Conservation (phyloP, 2,797 vertebrate species). For the Euphonia xanthogaster region DNA sequence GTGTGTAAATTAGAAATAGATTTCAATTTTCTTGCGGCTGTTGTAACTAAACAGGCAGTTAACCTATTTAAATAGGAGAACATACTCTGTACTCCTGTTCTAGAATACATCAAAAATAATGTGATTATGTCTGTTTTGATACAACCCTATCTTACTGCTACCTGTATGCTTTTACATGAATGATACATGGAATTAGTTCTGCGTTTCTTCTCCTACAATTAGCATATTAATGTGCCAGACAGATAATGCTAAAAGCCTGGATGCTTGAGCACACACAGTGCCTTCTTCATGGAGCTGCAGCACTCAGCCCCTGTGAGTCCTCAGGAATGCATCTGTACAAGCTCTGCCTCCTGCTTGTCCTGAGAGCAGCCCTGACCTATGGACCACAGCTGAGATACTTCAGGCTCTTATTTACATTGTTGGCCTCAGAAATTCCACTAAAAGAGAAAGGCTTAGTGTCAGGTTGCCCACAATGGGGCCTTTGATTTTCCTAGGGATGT, state of each 20-base stretch:
- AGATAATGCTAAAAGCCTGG: constrained; percentile 62
- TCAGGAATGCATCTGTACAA: constrained; percentile 11
- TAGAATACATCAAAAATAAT: constrained; percentile 23
- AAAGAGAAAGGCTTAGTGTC: neutral
- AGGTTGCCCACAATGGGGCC: constrained; percentile 14
- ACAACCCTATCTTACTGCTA: constrained; percentile 43
- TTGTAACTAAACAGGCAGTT: constrained; percentile 60
- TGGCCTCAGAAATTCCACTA: constrained; percentile 19
- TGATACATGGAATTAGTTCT: constrained; percentile 73
- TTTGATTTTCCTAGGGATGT: neutral
- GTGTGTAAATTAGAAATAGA: constrained; percentile 50
- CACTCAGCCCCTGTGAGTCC: neutral
- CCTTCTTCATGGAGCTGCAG: constrained; percentile 27
- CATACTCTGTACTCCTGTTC: neutral
- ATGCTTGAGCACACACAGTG: constrained; percentile 49
- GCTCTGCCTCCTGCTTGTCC: constrained; percentile 12
- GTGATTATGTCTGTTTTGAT: constrained; percentile 43
- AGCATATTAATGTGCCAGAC: constrained; percentile 71
- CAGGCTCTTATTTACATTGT: neutral
- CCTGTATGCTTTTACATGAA: constrained; percentile 61
- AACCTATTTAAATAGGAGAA: constrained; percentile 46
- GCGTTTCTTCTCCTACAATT: constrained; percentile 69
- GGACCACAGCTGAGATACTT: constrained; percentile 24
- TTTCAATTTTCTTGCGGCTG: constrained; percentile 40
- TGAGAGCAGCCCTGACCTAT: constrained; percentile 34